phyloP scores from a whole-genome alignment of 2,888 invertebrate species.

The Eupithecia exiguata region DNA sequence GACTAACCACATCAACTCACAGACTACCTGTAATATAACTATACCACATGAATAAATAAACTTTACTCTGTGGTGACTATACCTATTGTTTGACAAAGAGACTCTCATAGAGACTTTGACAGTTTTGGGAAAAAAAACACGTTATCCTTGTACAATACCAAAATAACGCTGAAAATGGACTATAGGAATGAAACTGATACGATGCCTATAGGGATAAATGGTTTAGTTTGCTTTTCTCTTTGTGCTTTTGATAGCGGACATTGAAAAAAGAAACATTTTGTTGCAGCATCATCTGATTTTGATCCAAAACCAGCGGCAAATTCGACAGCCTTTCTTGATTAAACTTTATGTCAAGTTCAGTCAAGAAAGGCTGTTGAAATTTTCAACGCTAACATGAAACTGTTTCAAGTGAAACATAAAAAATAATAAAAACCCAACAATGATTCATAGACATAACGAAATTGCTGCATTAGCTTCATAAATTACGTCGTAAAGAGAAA shows the following conservation, averaged over 20 bases:
- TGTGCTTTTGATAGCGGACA: neutral
- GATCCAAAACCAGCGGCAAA: neutral
- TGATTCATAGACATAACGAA: neutral
- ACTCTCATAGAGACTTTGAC: neutral
- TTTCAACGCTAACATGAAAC: neutral
- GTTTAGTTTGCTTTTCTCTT: neutral
- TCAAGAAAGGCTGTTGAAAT: neutral
- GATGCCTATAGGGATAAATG: neutral
- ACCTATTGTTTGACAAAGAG: neutral
- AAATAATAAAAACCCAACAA: neutral
- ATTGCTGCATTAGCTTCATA: neutral
- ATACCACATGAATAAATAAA: no score
- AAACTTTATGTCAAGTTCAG: neutral
- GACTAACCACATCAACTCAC: no score
- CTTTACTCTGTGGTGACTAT: neutral
- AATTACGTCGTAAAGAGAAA: slow-evolving; percentile 19
- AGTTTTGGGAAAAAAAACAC: no score
- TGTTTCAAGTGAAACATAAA: neutral
- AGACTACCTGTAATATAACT: no score
- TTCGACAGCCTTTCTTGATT: no score
- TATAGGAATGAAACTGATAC: neutral
- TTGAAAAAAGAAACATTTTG: neutral
- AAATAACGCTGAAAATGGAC: neutral
- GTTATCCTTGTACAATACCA: neutral
- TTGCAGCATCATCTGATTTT: neutral